phyloP scores from a whole-genome alignment of 2,113 vertebrate genomes.

The Pteruthius melanotis region DNA sequence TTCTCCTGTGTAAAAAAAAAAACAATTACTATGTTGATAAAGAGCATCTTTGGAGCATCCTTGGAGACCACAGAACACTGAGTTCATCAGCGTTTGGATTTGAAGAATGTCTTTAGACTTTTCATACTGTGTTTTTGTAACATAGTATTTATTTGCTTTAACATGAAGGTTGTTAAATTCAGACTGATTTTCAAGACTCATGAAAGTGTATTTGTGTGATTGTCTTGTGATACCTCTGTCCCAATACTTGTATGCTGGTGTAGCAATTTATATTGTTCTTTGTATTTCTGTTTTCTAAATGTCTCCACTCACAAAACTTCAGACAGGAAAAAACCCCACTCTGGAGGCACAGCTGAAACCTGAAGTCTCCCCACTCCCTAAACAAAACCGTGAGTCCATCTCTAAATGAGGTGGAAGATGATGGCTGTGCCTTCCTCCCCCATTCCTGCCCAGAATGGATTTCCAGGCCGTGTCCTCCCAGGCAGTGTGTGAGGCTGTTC shows the following conservation, averaged over 20 bases:
- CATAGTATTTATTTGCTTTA: background rate
- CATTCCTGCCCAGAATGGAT: background rate
- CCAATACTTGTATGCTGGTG: background rate
- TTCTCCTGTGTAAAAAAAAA: rapidly evolving
- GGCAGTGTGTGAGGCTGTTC: background rate
- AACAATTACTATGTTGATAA: background rate
- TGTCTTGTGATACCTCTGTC: background rate
- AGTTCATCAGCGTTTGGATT: background rate
- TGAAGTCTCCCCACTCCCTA: background rate
- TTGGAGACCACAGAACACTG: background rate
- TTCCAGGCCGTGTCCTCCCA: background rate
- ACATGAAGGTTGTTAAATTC: background rate
- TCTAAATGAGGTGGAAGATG: background rate
- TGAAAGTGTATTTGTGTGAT: background rate
- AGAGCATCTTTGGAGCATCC: background rate
- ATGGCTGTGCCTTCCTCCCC: background rate
- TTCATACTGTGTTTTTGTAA: background rate
- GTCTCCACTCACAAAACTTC: background rate
- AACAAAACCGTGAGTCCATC: background rate
- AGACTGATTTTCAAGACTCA: background rate
- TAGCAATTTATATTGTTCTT: background rate
- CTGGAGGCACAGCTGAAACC: background rate
- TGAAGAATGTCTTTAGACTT: background rate
- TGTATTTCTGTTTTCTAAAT: background rate
- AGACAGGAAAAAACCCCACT: background rate